Evolutionary conservation across 2,888 invertebrate species (phyloP).

Genomic region (Tromatobia lineatoria): DNA sequence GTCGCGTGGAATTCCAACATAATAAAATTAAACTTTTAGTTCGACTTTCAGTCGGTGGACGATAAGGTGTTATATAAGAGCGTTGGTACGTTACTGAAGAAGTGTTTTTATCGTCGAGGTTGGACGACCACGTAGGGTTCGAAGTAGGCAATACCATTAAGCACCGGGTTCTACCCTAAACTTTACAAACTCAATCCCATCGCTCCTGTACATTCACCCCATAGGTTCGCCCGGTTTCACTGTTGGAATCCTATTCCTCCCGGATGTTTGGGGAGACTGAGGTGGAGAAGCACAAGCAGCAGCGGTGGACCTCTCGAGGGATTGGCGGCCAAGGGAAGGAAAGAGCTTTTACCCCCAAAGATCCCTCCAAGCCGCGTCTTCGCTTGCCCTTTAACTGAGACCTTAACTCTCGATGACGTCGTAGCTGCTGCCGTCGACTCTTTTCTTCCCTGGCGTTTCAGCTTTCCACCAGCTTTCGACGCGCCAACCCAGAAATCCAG

Average conservation of each 20-base stretch:
- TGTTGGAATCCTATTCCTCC: conserved; percentile 59
- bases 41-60: conserved; percentile 1
- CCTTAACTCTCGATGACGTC: conserved; percentile 63
- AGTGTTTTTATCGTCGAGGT: conserved; percentile 77
- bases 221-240: conserved; percentile 66
- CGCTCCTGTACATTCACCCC: conserved; percentile 63
- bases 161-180: conserved; percentile 71
- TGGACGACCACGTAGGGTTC: conserved; percentile 70
- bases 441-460: not conserved
- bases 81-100: conserved; percentile 28
- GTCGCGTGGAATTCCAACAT: not conserved
- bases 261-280: conserved; percentile 55
- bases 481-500: conserved; percentile 29
- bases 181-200: conserved; percentile 79
- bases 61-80: conserved; percentile 38
- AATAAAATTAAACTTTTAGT: not conserved
- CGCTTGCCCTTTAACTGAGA: conserved; percentile 58
- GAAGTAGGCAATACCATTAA: conserved; percentile 80
- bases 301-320: conserved; percentile 51
- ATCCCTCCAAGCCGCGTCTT: conserved; percentile 31
- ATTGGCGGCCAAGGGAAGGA: conserved; percentile 19
- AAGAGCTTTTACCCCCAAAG: conserved; percentile 47
- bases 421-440: not conserved
- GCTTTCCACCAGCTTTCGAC: conserved; percentile 13
- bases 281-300: conserved; percentile 8